phyloP scores from a whole-genome alignment of 2,113 vertebrate species.

The Cryptomyrus ogoouensis region DNA sequence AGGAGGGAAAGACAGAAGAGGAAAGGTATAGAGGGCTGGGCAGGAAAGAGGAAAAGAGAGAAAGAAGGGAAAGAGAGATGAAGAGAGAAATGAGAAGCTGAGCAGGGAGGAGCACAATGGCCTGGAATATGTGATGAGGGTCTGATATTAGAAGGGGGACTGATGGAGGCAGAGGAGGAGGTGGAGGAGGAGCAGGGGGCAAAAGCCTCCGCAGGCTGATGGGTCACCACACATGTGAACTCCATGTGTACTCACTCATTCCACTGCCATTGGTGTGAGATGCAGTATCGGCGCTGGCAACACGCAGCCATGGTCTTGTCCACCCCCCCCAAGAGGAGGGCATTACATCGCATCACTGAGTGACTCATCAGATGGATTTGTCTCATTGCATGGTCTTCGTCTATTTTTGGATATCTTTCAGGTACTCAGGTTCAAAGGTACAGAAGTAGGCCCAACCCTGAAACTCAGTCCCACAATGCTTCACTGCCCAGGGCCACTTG shows the following conservation, averaged over 20 bases:
- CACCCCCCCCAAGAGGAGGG: background rate
- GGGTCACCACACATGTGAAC: conserved; percentile 33
- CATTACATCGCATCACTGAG: background rate
- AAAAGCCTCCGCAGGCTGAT: conserved; percentile 53
- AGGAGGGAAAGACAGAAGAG: background rate
- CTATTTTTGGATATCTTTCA: background rate
- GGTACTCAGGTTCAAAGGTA: background rate
- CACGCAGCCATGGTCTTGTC: background rate
- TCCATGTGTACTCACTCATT: background rate
- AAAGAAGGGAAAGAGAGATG: background rate
- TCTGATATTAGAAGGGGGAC: conserved; percentile 42
- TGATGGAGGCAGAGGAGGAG: conserved; percentile 51
- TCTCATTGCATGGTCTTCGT: background rate
- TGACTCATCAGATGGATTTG: background rate
- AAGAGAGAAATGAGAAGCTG: background rate
- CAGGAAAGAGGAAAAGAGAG: background rate
- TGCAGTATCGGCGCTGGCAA: background rate
- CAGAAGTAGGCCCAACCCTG: background rate
- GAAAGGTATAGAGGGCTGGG: background rate
- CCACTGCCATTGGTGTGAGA: background rate
- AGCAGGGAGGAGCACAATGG: background rate
- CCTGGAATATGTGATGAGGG: background rate
- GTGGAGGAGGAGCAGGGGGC: conserved; percentile 48
- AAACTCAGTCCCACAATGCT: background rate
- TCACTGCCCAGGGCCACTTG: background rate